Percentiles rank a stretch among this genome's conserved stretches.
Evolutionary conservation across 2,113 vertebrate genomes (phyloP).

Genomic region (Aepyceros melampus): DNA sequence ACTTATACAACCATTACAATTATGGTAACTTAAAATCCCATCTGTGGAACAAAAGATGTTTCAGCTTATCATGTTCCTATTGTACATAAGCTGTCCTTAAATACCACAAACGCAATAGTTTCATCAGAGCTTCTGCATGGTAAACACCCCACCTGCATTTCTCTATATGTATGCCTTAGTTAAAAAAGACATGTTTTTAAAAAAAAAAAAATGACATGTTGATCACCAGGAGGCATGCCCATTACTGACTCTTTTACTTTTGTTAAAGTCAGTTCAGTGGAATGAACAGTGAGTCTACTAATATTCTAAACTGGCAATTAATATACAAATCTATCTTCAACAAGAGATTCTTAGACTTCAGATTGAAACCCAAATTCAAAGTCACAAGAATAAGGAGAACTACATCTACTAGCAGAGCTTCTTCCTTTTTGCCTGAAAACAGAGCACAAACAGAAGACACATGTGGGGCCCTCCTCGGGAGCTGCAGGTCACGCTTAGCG

Average conservation of each 20-base stretch:
- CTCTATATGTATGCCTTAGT: neutral
- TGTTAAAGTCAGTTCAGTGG: neutral
- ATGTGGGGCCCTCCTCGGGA: fast-evolving
- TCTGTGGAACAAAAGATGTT: constrained; percentile 35
- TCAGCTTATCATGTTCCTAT: neutral
- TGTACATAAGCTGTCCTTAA: neutral
- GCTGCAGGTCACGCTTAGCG: too few species aligned
- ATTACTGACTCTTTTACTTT: neutral
- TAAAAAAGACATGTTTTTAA: neutral
- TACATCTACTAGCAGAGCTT: neutral
- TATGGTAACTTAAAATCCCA: constrained; percentile 34
- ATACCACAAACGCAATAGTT: neutral
- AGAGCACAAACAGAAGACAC: neutral
- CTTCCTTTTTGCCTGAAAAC: neutral
- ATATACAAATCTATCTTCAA: neutral
- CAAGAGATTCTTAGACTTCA: neutral
- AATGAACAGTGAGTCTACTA: neutral
- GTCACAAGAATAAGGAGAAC: neutral
- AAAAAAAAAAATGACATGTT: neutral
- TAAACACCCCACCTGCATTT: fast-evolving
- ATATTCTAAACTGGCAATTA: neutral
- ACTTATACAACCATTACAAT: constrained; percentile 45
- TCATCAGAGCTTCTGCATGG: neutral
- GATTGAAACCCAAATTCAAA: neutral
- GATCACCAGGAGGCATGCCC: neutral